Conservation (phyloP, 2,888 invertebrate genomes). For the Scrobipalpa costella region DNA sequence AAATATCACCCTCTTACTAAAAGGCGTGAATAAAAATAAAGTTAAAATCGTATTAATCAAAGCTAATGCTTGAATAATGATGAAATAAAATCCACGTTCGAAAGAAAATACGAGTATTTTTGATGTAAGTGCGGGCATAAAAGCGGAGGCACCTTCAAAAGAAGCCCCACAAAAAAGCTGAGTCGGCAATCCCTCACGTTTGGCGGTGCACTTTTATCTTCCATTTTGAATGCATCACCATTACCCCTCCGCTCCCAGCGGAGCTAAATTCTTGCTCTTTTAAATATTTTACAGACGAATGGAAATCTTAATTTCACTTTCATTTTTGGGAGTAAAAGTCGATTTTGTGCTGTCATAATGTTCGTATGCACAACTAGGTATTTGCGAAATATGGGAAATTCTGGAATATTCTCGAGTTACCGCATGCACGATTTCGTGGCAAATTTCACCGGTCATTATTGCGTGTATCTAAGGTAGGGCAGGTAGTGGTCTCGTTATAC, state of each 20-base stretch:
- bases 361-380: neutral
- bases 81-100: neutral
- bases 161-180: constrained; percentile 42
- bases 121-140: constrained; percentile 2
- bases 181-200: constrained; percentile 46
- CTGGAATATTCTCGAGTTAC: too few relatives aligned
- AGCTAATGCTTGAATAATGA: too few relatives aligned
- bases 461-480: neutral
- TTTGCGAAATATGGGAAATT: too few relatives aligned
- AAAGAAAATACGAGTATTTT: constrained; percentile 2
- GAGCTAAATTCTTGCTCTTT: constrained; percentile 41
- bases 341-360: neutral
- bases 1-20: too few relatives aligned
- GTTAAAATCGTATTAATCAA: too few relatives aligned
- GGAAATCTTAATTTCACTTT: constrained; percentile 43
- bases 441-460: neutral
- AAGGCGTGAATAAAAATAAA: too few relatives aligned
- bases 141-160: constrained; percentile 35
- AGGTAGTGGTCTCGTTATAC: neutral
- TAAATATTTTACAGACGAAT: constrained; percentile 42
- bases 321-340: constrained; percentile 30
- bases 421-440: neutral
- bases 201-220: constrained; percentile 53
- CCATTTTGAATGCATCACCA: constrained; percentile 51
- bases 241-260: constrained; percentile 43